Base-by-base conservation (phyloP, 1,140 invertebrate genomes). In the Drosophila eugracilis region DNA sequence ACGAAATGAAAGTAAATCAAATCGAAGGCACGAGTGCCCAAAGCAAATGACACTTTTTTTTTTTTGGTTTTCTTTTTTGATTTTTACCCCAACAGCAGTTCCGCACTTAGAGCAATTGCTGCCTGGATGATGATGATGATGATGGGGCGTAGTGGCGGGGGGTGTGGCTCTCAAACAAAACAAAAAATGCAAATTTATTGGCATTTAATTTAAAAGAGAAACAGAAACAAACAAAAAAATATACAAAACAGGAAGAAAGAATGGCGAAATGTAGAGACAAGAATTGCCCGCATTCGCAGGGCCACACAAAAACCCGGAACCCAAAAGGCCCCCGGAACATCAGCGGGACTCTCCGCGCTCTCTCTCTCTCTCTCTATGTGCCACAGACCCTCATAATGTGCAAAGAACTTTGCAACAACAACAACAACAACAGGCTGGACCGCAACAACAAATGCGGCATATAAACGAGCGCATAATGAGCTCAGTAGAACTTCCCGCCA, bases 391-490 rank as follows among this genome's bases (percentile, higher is more conserved):
- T 55, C 69, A 81, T 81, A 81, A 83, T 81, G 74, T 69, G 78
- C 67, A 83, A 57, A 72, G 60, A 81, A 73, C 55, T 77, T 77
- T 53, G 62, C 54, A 78, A 54, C 47, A 75, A 79, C 48, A 32
- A 55, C 52, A 73, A 17, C n/a, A n/a, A n/a, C n/a, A n/a, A n/a
- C n/a, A n/a, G n/a, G n/a, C n/a, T 57, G 62, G 44, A 58, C 52
- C 81, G 66, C 81, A 85, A 74, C 62, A 86, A 85, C 77, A 81
- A 86, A 86, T 86, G 78, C 83, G 77, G 81, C 81, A 85, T 85
- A 85, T 88, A 85, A 85, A 85, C 83, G 81, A 86, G 81, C 81
- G 63, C 81, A 88, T 86, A 86, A 86, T 86, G 83, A 85, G 81
- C 81, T 86, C 39, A 66, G 71, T 80, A 58, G 77, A 80, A 79